These are phyloP conservation scores for Spongilla lacustris DNA, from an alignment of 37 sponge, comb jelly and placozoan species.

Conservation along the genomic window DNA sequence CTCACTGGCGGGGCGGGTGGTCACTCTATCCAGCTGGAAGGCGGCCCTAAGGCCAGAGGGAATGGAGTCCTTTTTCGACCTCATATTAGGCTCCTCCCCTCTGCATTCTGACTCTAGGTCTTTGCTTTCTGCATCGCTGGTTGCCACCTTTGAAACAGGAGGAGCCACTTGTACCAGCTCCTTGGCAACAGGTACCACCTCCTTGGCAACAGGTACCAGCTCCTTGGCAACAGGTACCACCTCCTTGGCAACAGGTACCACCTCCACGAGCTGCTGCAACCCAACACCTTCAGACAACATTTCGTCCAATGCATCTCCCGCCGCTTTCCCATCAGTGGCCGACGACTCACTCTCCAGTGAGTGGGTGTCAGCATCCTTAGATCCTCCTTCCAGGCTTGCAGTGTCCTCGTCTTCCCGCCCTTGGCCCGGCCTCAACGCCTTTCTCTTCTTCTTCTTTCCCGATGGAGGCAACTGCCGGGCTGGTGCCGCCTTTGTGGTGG, in stretches of 20 bases:
- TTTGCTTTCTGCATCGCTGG: neutral
- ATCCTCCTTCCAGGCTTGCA: neutral
- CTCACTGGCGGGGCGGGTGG: neutral
- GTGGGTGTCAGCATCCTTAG: neutral
- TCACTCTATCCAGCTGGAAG: neutral
- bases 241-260: neutral
- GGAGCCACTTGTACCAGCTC: neutral
- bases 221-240: neutral
- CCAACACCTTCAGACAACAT: neutral
- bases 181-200: no score
- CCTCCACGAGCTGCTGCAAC: neutral
- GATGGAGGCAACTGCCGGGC: neutral
- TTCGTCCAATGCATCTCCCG: neutral
- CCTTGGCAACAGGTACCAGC: no score
- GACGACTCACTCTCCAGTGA: neutral
- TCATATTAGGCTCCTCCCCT: neutral
- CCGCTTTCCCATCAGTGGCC: neutral
- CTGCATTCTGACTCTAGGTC: neutral
- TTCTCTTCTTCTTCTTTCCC: slow-evolving; percentile 28
- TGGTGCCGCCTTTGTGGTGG: neutral
- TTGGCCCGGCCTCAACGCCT: slow-evolving; percentile 40
- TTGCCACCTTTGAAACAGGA: neutral
- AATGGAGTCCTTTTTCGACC: neutral
- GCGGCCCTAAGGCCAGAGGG: neutral
- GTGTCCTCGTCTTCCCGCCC: neutral